phyloP scores from a whole-genome alignment of 64 coral and sea anemone species.

The Pocillopora verrucosa region DNA sequence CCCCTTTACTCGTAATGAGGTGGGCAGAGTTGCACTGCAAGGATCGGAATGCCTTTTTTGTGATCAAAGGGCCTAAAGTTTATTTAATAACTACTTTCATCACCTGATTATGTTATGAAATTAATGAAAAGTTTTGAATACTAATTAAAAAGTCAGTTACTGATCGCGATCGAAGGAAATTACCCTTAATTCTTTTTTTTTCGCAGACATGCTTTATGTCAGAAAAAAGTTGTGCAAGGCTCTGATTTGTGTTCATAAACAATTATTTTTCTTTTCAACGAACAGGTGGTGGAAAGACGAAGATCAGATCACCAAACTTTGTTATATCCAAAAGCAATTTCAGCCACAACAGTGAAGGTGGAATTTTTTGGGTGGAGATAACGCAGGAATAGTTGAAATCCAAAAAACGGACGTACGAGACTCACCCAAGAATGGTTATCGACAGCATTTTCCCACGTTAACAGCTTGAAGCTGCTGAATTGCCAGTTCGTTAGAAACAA shows the following conservation, averaged over 20 bases:
- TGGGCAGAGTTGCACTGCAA: no score
- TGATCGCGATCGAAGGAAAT: no score
- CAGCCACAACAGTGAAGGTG: background rate
- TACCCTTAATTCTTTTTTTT: no score
- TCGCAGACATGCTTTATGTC: no score
- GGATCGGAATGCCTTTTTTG: no score
- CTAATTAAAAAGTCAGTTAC: no score
- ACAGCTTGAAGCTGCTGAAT: background rate
- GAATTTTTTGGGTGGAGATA: background rate
- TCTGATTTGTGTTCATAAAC: background rate
- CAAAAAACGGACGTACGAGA: slow-evolving; percentile 1
- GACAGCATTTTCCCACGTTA: background rate
- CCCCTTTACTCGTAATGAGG: no score
- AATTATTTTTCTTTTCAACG: background rate
- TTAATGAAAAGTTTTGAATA: no score
- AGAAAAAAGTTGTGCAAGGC: no score
- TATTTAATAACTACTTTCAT: no score
- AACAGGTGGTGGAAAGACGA: background rate
- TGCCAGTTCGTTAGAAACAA: background rate
- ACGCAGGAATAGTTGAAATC: background rate
- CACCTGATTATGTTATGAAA: no score
- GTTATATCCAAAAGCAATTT: slow-evolving; percentile 20
- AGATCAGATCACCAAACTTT: background rate
- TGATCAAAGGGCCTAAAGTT: no score
- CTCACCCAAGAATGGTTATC: background rate